Base-by-base conservation (phyloP, 2,888 invertebrate species). In the Mesorhabditis sp. region DNA sequence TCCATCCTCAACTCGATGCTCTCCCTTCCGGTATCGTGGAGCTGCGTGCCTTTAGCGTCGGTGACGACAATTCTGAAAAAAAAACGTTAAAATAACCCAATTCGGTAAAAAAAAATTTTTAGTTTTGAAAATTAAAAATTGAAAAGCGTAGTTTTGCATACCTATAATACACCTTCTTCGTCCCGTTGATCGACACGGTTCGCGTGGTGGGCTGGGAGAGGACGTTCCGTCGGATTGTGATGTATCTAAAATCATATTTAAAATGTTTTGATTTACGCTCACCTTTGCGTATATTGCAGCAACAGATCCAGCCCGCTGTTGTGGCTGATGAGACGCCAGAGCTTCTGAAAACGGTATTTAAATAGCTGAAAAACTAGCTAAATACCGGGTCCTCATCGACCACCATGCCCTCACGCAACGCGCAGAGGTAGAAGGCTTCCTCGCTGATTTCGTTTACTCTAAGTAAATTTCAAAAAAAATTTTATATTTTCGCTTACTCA, bases 281-380 rank as follows among this genome's bases (percentile, higher is more conserved):
- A 76, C 69, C 74, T 74, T 41, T 70, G 68, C 43, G 68, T 75
- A 44, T 74, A 71, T 62, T 76, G 76, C 15, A 80, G 67, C 15
- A 81, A 70, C 4, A 82, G 43, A 70, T 82, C 82, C 4, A 80
- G 69, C 7, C 82, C 82, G 44, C 72, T 75, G 65, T 82, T 78
- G 73, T 68, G 81, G 2, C 82, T 82, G 4, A 74, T 71, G 81
- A 82, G 81, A 43, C 82, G 71, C 82, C 82, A 82, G 45, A 76
- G 77, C 65, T 80, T 78, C 80, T 81, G 67, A 62, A 75, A 70
- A 0, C n/a, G 45, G 7, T 2, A 4, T 42, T n/a, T 10, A 65
- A 41, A 13, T 28, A n/a, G n/a, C 10, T n/a, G 43, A 7, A 72
- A 69, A 28, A n/a, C 44, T 62, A 65, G 45, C 45, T 15, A 63